A percentile compares a stretch with the other conserved stretches of the same genome.
phyloP scores from a whole-genome alignment of 2,113 vertebrate species.

The Gymnobelideus leadbeateri region DNA sequence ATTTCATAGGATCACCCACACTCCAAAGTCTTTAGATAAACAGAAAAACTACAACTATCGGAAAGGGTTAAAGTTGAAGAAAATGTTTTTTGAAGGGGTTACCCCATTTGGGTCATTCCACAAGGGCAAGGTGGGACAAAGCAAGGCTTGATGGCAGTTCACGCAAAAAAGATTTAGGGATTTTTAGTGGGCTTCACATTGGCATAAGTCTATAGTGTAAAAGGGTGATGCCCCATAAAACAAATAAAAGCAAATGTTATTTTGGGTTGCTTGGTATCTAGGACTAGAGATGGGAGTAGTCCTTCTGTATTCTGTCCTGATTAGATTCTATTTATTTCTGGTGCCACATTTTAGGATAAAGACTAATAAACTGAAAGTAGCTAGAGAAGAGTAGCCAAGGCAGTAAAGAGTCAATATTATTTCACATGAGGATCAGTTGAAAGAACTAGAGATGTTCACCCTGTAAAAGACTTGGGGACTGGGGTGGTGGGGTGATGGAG shows the following conservation, averaged over 20 bases:
- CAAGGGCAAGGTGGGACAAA: neutral
- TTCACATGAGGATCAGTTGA: neutral
- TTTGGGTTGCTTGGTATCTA: neutral
- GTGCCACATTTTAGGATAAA: neutral
- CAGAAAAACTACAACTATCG: constrained; percentile 4
- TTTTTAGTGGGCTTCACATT: neutral
- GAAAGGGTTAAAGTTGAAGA: neutral
- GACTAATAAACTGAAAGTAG: neutral
- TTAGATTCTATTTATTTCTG: neutral
- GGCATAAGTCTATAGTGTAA: neutral
- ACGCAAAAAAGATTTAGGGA: no score
- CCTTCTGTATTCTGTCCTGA: neutral
- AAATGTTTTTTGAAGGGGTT: neutral
- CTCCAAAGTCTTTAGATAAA: constrained; percentile 31
- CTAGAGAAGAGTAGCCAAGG: neutral
- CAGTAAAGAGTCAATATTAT: neutral
- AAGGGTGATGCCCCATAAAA: neutral
- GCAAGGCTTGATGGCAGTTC: neutral
- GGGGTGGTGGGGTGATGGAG: neutral
- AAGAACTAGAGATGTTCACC: neutral
- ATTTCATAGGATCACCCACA: constrained; percentile 42
- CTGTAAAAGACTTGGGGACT: neutral
- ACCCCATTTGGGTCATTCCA: neutral
- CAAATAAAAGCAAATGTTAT: neutral
- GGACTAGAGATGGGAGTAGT: neutral